Evolutionary conservation across 2,797 vertebrate genomes (phyloP), one percentile per base, ranked within the genome.

Genomic region (Numenius phaeopus): DNA sequence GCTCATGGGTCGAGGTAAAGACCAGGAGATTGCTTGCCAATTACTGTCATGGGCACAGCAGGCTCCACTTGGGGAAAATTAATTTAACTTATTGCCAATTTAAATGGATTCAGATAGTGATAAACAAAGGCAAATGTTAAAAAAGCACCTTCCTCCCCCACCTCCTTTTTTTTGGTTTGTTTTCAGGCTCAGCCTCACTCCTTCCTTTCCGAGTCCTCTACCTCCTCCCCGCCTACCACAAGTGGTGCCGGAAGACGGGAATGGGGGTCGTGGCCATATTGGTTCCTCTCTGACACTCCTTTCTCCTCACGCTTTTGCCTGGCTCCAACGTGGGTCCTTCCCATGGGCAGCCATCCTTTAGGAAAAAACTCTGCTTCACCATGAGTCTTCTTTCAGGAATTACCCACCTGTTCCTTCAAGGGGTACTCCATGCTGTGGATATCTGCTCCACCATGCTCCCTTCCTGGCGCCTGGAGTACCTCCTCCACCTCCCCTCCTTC

Each of bases 1-100:
- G 14, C 24, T 94, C 44, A 26, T 0, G 1, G 22, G 5, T 70
- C 0, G 0, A 23, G 40, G 15, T 67, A 37, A 57, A 61, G 58
- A 81, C 32, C 30, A n/a, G 39, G 26, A 82, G 39, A 39, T 52
- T 3, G 3, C 57, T 49, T 89, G 32, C 40, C 24, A 27, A 0
- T 84, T 79, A 37, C 15, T 16, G 16, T 55, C 32, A 11, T 23
- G 14, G 22, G 15, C 7, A 70, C 59, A 86, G 47, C 24, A 78
- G 18, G 54, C 19, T 50, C 7, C 4, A 34, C 19, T n/a, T 64
- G 11, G 30, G 21, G 12, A 58, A 81, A 89, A 79, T 21, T 40
- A 19, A 10, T 40, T 77, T 54, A 42, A 61, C 6, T 86, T 83
- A 19, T 29, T 82, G 19, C 5, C 30, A 37, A 9, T 79, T 67